A percentile compares a stretch with the other conserved stretches of the same genome.
Evolutionary conservation across 2,888 invertebrate species (phyloP).

Genomic region (Melanchra persicariae): DNA sequence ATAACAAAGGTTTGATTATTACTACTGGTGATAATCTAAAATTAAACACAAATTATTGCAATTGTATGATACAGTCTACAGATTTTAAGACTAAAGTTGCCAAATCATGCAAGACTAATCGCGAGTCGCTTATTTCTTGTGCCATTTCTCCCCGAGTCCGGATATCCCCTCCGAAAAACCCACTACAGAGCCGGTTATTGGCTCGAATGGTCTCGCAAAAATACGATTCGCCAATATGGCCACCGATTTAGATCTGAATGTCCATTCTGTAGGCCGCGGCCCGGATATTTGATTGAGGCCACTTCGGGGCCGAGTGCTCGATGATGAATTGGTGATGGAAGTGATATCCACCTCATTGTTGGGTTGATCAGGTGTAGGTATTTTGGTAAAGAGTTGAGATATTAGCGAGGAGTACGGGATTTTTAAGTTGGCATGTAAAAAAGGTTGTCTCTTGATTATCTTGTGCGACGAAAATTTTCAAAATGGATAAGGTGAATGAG

Average conservation of each 20-base stretch:
- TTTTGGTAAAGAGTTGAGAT: constrained; percentile 7
- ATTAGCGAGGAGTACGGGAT: neutral
- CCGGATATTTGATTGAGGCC: constrained; percentile 75
- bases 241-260: constrained; percentile 81
- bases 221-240: constrained; percentile 79
- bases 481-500: neutral
- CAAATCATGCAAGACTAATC: constrained; percentile 9
- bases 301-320: constrained; percentile 48
- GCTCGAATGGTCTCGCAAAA: constrained; percentile 79
- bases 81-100: neutral
- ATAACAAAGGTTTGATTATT: too few species aligned
- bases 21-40: too few species aligned
- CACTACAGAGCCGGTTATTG: constrained; percentile 79
- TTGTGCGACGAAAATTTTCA: too few species aligned
- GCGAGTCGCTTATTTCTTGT: constrained; percentile 42
- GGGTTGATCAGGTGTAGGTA: neutral
- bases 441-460: neutral
- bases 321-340: constrained; percentile 60
- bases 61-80: too few species aligned
- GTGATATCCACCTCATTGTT: constrained; percentile 38
- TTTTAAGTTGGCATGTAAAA: neutral
- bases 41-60: too few species aligned
- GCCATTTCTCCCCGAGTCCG: constrained; percentile 62
- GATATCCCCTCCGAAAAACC: constrained; percentile 76
- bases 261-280: constrained; percentile 74